Percentiles rank a stretch among this genome's conserved stretches.
Evolutionary conservation across 1,140 invertebrate species (phyloP).

Genomic region (Cepaea nemoralis): DNA sequence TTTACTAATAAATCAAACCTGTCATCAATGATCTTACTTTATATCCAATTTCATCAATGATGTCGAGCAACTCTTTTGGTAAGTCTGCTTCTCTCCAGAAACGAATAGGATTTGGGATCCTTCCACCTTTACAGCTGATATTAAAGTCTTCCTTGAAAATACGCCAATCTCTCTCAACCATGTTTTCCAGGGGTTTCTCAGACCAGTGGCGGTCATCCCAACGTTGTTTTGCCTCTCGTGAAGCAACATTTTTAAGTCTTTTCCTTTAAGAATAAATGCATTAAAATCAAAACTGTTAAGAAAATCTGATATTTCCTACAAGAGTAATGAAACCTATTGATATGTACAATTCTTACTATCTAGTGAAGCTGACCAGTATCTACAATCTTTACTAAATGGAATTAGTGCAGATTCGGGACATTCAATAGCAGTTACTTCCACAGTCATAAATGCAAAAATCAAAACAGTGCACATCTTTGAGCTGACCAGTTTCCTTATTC

Average conservation of each 20-base stretch:
- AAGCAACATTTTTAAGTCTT: conserved; percentile 92
- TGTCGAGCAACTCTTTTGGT: conserved; percentile 91
- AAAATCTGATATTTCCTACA: not conserved
- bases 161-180: conserved; percentile 99
- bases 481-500: too few species aligned
- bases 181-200: conserved; percentile 92
- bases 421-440: too few species aligned
- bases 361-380: too few species aligned
- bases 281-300: not conserved
- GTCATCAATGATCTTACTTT: conserved; percentile 73
- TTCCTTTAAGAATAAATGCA: conserved; percentile 73
- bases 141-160: conserved; percentile 99
- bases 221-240: conserved; percentile 97
- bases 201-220: conserved; percentile 99
- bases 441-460: too few species aligned
- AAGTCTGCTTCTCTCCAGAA: conserved; percentile 96
- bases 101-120: conserved; percentile 95
- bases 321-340: not conserved
- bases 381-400: too few species aligned
- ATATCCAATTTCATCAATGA: conserved; percentile 96
- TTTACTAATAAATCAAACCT: not conserved
- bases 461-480: too few species aligned
- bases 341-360: too few species aligned
- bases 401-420: too few species aligned
- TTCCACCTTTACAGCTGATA: conserved; percentile 97